phyloP scores from a whole-genome alignment of 35 echinoderm and acorn worm genomes.

The Lytechinus variegatus region DNA sequence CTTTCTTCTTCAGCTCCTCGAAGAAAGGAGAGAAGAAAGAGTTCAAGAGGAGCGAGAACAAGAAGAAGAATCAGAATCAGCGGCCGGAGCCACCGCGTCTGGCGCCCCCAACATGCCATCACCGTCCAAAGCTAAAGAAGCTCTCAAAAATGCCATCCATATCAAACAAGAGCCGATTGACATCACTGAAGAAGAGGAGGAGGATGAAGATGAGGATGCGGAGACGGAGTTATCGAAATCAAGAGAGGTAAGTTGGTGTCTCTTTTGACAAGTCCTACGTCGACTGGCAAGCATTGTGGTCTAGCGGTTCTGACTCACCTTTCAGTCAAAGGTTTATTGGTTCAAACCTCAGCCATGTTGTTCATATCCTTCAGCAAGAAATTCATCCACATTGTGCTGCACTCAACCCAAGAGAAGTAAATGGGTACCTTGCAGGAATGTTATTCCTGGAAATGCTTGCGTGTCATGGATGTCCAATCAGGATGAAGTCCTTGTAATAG shows the following conservation, averaged over 20 bases:
- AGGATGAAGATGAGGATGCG: conserved; percentile 58
- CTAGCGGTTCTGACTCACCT: too few relatives aligned
- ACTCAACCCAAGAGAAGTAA: too few relatives aligned
- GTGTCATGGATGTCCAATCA: too few relatives aligned
- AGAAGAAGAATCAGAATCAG: conserved; percentile 3
- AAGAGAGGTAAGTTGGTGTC: neutral
- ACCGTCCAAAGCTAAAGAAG: conserved; percentile 58
- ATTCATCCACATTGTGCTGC: too few relatives aligned
- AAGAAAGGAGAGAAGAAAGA: conserved; percentile 39
- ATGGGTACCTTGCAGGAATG: too few relatives aligned
- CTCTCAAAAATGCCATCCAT: conserved; percentile 72
- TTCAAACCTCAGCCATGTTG: too few relatives aligned
- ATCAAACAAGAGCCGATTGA: conserved; percentile 95
- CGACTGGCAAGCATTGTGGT: too few relatives aligned
- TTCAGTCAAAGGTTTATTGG: too few relatives aligned
- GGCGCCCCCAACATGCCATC: conserved; percentile 68
- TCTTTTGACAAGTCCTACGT: too few relatives aligned
- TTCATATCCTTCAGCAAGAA: too few relatives aligned
- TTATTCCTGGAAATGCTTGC: too few relatives aligned
- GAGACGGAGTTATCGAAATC: conserved; percentile 18
- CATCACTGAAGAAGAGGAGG: conserved; percentile 87
- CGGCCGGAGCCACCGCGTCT: conserved; percentile 57
- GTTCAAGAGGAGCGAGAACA: conserved; percentile 39
- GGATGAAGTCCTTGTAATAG: too few relatives aligned
- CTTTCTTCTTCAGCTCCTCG: neutral